Percentiles rank a stretch among this genome's conserved stretches.
Evolutionary conservation across 1,140 invertebrate genomes (phyloP).

Genomic region (Caenorhabditis briggsae): DNA sequence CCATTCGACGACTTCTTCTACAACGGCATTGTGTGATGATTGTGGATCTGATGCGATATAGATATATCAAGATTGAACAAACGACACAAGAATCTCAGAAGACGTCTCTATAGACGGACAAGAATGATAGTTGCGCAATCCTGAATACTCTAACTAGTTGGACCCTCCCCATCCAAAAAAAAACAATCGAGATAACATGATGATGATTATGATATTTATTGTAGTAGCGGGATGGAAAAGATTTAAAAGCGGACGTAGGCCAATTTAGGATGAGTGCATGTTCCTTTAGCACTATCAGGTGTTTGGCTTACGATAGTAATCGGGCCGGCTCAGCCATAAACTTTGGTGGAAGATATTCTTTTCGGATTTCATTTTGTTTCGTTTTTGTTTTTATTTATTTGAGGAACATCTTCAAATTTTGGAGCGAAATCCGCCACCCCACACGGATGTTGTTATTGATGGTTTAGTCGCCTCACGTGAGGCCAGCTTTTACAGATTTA

Average conservation of each 20-base stretch:
- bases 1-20: constrained; percentile 13
- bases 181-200: constrained; percentile 50
- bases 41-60: constrained; percentile 51
- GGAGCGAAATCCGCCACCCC: background rate
- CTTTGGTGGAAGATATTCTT: background rate
- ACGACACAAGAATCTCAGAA: constrained; percentile 35
- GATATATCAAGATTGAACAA: constrained; percentile 52
- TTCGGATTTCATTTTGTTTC: constrained; percentile 5
- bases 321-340: background rate
- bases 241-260: background rate
- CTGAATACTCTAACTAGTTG: constrained; percentile 52
- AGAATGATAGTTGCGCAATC: constrained; percentile 55
- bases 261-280: constrained; percentile 27
- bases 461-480: too few relatives aligned
- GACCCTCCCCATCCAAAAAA: constrained; percentile 24
- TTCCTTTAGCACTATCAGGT: constrained; percentile 20
- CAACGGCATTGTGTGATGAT: constrained; percentile 41
- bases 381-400: constrained; percentile 20
- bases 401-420: background rate
- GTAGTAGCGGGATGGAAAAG: background rate
- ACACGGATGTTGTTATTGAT: background rate
- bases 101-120: background rate
- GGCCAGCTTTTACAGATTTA: too few relatives aligned
- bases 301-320: background rate
- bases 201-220: constrained; percentile 7